Evolutionary conservation across 2,888 invertebrate genomes (phyloP), one percentile per base, ranked within the genome.

Genomic region (Priocnemis perturbator): DNA sequence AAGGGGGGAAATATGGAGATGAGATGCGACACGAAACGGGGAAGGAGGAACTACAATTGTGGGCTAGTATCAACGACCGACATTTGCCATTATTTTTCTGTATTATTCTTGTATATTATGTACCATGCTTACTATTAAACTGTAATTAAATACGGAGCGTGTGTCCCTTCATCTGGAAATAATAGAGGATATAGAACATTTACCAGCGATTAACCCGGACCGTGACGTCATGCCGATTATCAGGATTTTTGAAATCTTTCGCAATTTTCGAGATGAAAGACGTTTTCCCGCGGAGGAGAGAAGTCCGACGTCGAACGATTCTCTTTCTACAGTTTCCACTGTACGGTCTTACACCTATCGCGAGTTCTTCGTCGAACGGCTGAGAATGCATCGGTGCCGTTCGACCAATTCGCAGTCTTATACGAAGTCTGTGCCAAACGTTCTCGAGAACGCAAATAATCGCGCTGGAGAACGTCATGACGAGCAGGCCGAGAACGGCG

Each of bases 381-480:
- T 26, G 26, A 26, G 5, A 26, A 5, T 26, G 2, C 26, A 59
- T 56, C 0, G 19, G 57, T 3, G 20, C 55, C 0, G 45, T 4
- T 17, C 20, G 9, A 0, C 9, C 53, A 15, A 17, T 23, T n/a
- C 30, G 20, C 0, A 53, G 44, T 37, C 52, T 52, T 2, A 9
- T 48, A 14, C 17, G 69, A 3, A 60, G 7, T 14, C 47, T 60
- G 37, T 71, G 61, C 64, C 75, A 73, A 26, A 84, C 47, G 53
- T 82, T 85, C 61, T 86, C 85, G 14, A 83, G 60, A 60, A 84
- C 58, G 71, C 85, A 86, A 48, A 86, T 77, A 0, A 83, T 48
- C 0, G 55, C 52, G 53, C 84, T 84, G 9, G 84, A 44, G 15
- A 78, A 17, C 15, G 69, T 65, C 73, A 77, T 75, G 3, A 58